Evolutionary conservation across 1,140 invertebrate species (phyloP).

Genomic region (Myzus persicae): DNA sequence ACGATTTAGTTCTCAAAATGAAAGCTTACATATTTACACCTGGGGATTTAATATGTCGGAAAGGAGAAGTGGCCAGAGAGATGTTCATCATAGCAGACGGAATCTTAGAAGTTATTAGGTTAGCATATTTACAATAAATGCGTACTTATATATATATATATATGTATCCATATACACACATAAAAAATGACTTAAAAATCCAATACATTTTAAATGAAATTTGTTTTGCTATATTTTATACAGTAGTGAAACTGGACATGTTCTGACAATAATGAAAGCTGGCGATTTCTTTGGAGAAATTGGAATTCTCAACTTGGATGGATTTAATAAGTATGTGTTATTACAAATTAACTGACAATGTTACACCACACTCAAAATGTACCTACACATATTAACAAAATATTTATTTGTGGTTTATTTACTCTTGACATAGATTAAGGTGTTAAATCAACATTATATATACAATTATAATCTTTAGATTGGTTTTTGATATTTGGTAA

Average conservation of each 20-base stretch:
- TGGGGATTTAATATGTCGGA: slow-evolving; percentile 93
- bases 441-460: neutral
- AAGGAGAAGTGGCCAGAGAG: slow-evolving; percentile 93
- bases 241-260: slow-evolving; percentile 85
- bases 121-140: slow-evolving; percentile 46
- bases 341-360: neutral
- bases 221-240: slow-evolving; percentile 28
- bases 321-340: slow-evolving; percentile 84
- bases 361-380: no score
- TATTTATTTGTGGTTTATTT: neutral
- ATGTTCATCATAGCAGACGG: slow-evolving; percentile 99
- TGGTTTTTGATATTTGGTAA: no score
- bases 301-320: slow-evolving; percentile 94
- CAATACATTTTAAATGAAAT: neutral
- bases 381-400: neutral
- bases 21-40: slow-evolving; percentile 97
- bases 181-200: neutral
- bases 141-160: neutral
- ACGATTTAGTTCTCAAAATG: slow-evolving; percentile 97
- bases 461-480: neutral
- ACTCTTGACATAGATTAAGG: neutral
- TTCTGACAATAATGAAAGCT: slow-evolving; percentile 94
- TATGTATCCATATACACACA: no score
- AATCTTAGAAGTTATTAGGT: slow-evolving; percentile 90
- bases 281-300: slow-evolving; percentile 99